These are phyloP conservation scores for Pachyseris speciosa DNA, from an alignment of 64 coral and sea anemone genomes.

Conservation along the genomic window DNA sequence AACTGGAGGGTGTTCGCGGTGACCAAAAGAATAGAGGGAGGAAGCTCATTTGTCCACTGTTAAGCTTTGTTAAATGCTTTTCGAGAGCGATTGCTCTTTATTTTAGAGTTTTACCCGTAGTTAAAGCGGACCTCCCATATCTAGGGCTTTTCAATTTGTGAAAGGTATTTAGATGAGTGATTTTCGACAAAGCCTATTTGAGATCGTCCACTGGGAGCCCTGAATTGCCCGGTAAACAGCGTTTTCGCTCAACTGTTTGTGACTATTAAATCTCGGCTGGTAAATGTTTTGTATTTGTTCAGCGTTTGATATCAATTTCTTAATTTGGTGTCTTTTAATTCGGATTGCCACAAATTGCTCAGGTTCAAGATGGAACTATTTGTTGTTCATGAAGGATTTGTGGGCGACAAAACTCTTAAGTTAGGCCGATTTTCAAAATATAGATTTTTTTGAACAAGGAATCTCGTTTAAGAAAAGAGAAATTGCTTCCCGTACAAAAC, in stretches of 20 bases:
- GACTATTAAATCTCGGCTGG: not conserved
- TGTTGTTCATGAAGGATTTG: not conserved
- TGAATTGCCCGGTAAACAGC: not conserved
- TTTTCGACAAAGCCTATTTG: not conserved
- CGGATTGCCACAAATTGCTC: too few species aligned
- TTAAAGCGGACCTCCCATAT: slow-evolving; percentile 39
- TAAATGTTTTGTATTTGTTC: not conserved
- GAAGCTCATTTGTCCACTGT: not conserved
- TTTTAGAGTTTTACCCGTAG: not conserved
- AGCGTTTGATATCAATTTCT: too few species aligned
- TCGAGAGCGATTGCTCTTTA: not conserved
- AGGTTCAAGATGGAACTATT: not conserved
- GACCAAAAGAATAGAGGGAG: not conserved
- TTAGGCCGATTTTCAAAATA: slow-evolving; percentile 34
- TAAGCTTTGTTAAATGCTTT: not conserved
- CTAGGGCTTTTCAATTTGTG: slow-evolving; percentile 13
- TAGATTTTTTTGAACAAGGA: not conserved
- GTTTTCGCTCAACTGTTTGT: not conserved
- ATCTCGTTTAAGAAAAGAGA: not conserved
- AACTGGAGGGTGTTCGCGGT: not conserved
- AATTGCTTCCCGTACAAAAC: slow-evolving; percentile 17
- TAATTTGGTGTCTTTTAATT: too few species aligned
- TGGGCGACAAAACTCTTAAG: slow-evolving; percentile 45
- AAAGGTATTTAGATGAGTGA: not conserved
- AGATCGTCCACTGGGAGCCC: not conserved